Evolutionary conservation across 2,888 invertebrate species (phyloP), one percentile per base, ranked within the genome.

Genomic region (Drosophila lacicola): DNA sequence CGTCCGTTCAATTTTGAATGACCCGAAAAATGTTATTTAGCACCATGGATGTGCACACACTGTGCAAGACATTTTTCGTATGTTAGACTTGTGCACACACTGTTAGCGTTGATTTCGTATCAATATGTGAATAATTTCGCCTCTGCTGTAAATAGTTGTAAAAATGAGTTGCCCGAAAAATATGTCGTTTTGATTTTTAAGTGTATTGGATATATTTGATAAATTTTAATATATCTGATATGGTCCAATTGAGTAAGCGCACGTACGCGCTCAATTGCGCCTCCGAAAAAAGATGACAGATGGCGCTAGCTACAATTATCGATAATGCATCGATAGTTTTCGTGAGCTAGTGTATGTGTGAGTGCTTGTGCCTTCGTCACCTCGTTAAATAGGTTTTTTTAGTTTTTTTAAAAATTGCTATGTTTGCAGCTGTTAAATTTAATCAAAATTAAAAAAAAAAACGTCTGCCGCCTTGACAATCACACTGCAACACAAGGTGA

Each of bases 1-100:
- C 63, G 67, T 63, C 78, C 78, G 78, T 78, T 78, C 74, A 17
- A 50, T 70, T 78, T 78, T 68, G 56, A 78, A 70, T 67, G 62
- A 64, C 60, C 81, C 65, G 61, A 74, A 77, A 71, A 65, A 29
- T 45, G 21, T 60, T 64, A 37, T 54, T 57, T 1, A 2, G 44
- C 42, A 47, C 9, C 2, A 10, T 0, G 2, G 10, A n/a, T 57
- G 37, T 42, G 78, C 44, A 73, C 39, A 78, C 75, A 75, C 73
- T 73, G 41, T 8, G 8, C 21, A n/a, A 13, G 4, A 8, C 9
- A 33, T 25, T 42, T 9, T 9, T 21, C 4, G 17, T n/a, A 19
- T 41, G 17, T 34, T 3, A 11, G 2, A 41, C 11, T 42, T 34
- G 10, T 53, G 68, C 3, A 70, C n/a, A 61, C 70, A 74, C 68